Conservation (phyloP, 2,113 vertebrate species). For the Chroicocephalus ridibundus region DNA sequence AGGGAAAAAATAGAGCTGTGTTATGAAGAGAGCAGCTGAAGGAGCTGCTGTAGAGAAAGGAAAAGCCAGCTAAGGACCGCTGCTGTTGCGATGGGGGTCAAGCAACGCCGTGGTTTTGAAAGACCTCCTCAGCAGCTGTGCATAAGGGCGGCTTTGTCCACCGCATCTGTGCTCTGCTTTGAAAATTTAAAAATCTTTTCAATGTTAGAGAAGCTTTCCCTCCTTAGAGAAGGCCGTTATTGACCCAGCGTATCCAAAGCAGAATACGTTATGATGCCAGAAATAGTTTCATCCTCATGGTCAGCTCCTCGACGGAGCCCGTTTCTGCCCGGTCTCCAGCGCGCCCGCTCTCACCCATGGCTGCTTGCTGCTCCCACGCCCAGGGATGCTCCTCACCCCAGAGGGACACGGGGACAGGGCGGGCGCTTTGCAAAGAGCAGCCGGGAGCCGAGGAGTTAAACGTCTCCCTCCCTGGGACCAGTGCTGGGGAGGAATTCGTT, state of each 20-base stretch:
- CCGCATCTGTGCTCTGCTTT: neutral
- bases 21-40: neutral
- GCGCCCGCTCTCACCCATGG: fast-evolving
- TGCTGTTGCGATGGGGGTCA: neutral
- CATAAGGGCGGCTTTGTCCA: neutral
- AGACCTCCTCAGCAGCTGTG: neutral
- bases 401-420: fast-evolving
- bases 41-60: neutral
- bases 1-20: neutral
- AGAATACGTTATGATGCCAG: neutral
- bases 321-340: fast-evolving
- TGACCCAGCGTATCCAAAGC: neutral
- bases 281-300: neutral
- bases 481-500: neutral
- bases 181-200: conserved; percentile 3
- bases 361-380: fast-evolving
- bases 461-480: fast-evolving
- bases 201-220: neutral
- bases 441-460: neutral
- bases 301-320: neutral
- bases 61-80: neutral
- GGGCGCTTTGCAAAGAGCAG: fast-evolving
- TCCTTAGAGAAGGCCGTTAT: neutral
- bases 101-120: neutral
- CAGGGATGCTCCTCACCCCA: neutral